phyloP scores from a whole-genome alignment of 2,797 vertebrate genomes.

The Esox lucius region DNA sequence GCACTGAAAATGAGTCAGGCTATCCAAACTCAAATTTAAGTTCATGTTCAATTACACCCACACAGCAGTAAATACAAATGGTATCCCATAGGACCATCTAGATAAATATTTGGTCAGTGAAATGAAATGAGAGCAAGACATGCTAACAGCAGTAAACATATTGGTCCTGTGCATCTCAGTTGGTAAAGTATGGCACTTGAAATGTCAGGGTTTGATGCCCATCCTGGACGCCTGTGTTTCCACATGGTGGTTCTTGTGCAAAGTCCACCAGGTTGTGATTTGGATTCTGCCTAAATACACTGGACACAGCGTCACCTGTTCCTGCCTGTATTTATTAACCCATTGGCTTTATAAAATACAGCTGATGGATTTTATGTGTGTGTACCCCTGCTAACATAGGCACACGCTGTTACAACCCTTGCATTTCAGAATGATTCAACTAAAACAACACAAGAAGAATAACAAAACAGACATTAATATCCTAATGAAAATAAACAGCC shows the following conservation, averaged over 20 bases:
- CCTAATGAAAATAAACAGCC: slow-evolving; percentile 57
- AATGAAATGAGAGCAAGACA: background rate
- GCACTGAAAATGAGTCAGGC: background rate
- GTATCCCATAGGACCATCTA: background rate
- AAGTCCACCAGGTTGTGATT: too few relatives aligned
- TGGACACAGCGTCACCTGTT: too few relatives aligned
- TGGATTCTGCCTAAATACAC: too few relatives aligned
- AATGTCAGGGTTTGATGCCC: too few relatives aligned
- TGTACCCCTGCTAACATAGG: slow-evolving; percentile 19
- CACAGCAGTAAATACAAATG: background rate
- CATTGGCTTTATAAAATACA: too few relatives aligned
- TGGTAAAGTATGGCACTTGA: too few relatives aligned
- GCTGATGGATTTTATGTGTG: too few relatives aligned
- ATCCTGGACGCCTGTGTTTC: too few relatives aligned
- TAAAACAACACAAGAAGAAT: slow-evolving; percentile 59
- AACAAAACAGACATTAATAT: slow-evolving; percentile 48
- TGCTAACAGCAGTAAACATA: too few relatives aligned
- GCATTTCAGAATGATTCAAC: slow-evolving; percentile 61
- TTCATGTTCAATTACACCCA: background rate
- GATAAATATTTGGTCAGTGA: background rate
- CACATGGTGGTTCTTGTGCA: too few relatives aligned
- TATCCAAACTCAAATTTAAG: background rate
- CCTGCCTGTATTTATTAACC: too few relatives aligned
- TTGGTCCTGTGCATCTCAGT: too few relatives aligned
- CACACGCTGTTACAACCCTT: slow-evolving; percentile 65